Evolutionary conservation across 2,113 vertebrate species (phyloP).

Genomic region (Malurus elegans): DNA sequence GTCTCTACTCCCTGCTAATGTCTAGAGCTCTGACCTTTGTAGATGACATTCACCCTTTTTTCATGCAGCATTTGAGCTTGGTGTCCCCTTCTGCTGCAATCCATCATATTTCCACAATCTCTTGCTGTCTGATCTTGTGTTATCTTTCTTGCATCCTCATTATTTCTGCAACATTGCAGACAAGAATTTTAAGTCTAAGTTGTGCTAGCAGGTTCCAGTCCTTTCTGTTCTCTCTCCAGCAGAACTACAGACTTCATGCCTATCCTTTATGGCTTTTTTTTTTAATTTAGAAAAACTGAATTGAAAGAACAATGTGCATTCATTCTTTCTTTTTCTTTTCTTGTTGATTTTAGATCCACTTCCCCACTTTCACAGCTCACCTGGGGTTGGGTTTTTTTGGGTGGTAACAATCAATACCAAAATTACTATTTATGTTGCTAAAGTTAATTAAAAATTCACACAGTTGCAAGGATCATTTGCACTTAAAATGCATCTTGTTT

Average conservation of each 20-base stretch:
- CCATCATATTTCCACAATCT: neutral
- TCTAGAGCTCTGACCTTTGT: slow-evolving; percentile 23
- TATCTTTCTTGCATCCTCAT: neutral
- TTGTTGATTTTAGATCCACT: neutral
- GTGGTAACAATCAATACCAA: neutral
- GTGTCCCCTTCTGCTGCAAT: neutral
- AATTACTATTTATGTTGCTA: neutral
- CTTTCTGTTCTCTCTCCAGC: neutral
- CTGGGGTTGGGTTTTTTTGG: accelerated
- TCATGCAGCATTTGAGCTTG: neutral
- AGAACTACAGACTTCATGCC: neutral
- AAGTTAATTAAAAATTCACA: neutral
- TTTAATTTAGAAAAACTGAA: neutral
- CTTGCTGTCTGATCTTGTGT: neutral
- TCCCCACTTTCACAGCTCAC: neutral
- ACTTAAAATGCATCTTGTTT: neutral
- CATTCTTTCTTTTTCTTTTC: neutral
- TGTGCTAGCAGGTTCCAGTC: neutral
- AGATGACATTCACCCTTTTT: neutral
- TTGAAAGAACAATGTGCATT: neutral
- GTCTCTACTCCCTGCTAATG: neutral
- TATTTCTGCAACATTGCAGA: neutral
- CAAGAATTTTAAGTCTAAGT: neutral
- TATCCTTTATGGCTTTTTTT: neutral
- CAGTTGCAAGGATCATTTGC: neutral